A percentile compares a stretch with the other conserved stretches of the same genome.
phyloP scores from a whole-genome alignment of 2,888 invertebrate genomes.

The Cephus spinipes region DNA sequence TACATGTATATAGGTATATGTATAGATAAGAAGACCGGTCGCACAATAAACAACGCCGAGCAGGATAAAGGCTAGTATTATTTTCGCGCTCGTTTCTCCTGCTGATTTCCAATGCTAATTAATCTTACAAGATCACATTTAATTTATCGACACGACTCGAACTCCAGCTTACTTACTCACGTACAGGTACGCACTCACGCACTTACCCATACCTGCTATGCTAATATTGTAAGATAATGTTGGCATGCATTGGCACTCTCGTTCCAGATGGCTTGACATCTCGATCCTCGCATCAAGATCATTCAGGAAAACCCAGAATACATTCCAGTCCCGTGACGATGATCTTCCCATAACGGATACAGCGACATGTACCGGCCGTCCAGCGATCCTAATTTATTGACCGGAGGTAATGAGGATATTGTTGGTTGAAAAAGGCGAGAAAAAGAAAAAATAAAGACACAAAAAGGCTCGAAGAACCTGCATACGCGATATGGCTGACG shows the following conservation, averaged over 20 bases:
- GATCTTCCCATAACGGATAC: not conserved
- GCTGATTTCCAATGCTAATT: not conserved
- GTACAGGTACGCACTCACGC: not conserved
- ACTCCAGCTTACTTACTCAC: not conserved
- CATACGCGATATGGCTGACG: too few species aligned
- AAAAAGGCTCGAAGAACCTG: too few species aligned
- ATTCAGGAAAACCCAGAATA: not conserved
- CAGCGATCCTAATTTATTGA: too few species aligned
- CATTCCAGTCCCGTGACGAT: slow-evolving; percentile 8
- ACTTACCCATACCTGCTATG: not conserved
- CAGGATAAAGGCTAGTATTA: too few species aligned
- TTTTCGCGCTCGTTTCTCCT: too few species aligned
- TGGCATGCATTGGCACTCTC: not conserved
- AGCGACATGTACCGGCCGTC: too few species aligned
- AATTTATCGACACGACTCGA: slow-evolving; percentile 5
- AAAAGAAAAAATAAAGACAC: too few species aligned
- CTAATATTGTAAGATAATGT: not conserved
- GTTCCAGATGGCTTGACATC: slow-evolving; percentile 9
- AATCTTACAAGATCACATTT: slow-evolving; percentile 6
- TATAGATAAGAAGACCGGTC: too few species aligned
- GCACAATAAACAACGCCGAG: too few species aligned
- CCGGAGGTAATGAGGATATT: too few species aligned
- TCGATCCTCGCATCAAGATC: slow-evolving; percentile 2
- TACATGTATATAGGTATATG: too few species aligned
- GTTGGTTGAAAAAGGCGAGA: too few species aligned